Evolutionary conservation across 2,797 vertebrate species (phyloP), one percentile per base, ranked within the genome.

Genomic region (Triplophysa bombifrons): DNA sequence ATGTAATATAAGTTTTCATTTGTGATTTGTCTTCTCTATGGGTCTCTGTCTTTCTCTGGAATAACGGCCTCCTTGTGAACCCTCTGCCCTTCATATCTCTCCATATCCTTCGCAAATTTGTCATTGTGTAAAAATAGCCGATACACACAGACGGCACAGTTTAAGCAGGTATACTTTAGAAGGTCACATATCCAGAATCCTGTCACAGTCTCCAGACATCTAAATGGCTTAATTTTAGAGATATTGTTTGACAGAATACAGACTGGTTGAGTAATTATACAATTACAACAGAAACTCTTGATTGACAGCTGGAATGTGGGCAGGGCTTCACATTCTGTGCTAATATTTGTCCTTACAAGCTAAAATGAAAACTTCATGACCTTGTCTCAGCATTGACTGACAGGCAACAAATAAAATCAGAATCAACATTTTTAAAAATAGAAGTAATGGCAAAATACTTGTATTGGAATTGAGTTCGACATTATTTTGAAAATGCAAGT

Each of bases 141-240:
- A 10, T 46, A 63, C 77, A 53, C 67, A 53, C 60, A 67, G 61
- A 58, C 8, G 19, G 50, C 69, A 66, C 48, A 58, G 48, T 73
- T 72, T 80, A 56, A 63, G 25, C 78, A 80, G 78, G 70, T 80
- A 80, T 51, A 48, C 50, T 80, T 46, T 38, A 72, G 60, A 72
- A 73, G 78, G 70, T 73, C 70, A 73, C 38, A 64, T 19, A 53
- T 72, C 13, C 30, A 80, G 51, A 19, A 0, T 30, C 51, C 74
- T 27, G 20, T 3, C 53, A 2, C 61, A 66, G 17, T 67, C 38
- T 48, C 38, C 74, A 76, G 38, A 76, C 55, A 22, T 44, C 22
- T n/a, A 30, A 30, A 34, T 46, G 48, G 2, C 50, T 63, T 11
- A 56, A 41, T 13, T 46, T 1, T 25, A 48, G 25, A 20, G 17